Percentiles rank a stretch among this genome's conserved stretches.
Evolutionary conservation across 1,140 invertebrate genomes (phyloP).

Genomic region (Dendroctonus valens): DNA sequence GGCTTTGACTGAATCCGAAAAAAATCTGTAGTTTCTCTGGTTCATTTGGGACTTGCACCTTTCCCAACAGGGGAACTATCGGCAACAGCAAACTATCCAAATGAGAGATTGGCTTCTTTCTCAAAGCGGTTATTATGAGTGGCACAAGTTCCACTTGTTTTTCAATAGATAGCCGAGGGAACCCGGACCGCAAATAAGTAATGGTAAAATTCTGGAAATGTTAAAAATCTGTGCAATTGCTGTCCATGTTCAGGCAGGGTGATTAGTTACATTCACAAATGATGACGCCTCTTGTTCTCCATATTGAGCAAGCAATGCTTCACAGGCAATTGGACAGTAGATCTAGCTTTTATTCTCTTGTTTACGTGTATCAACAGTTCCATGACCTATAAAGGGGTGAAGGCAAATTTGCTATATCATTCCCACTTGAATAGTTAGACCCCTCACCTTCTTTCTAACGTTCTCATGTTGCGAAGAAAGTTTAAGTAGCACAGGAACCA

Average conservation of each 20-base stretch:
- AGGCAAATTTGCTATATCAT: background rate
- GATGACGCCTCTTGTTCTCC: constrained; percentile 73
- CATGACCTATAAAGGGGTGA: constrained; percentile 69
- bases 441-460: constrained; percentile 73
- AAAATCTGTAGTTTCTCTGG: constrained; percentile 60
- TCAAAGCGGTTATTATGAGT: constrained; percentile 72
- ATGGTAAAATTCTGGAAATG: constrained; percentile 82
- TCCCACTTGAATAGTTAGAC: background rate
- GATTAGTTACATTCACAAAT: constrained; percentile 73
- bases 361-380: constrained; percentile 92
- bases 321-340: constrained; percentile 83
- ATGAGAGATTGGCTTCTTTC: constrained; percentile 78
- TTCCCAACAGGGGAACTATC: constrained; percentile 74
- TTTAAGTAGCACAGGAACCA: constrained; percentile 87
- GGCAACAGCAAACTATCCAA: constrained; percentile 83
- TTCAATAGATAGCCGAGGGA: constrained; percentile 71
- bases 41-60: constrained; percentile 67
- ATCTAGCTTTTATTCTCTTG: constrained; percentile 80
- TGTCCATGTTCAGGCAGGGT: background rate
- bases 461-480: constrained; percentile 81
- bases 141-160: constrained; percentile 77
- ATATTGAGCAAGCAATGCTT: constrained; percentile 78
- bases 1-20: constrained; percentile 64
- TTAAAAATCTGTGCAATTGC: background rate
- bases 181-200: constrained; percentile 92